Base-by-base conservation (phyloP, 2,888 invertebrate species). In the Cantharis rufa region DNA sequence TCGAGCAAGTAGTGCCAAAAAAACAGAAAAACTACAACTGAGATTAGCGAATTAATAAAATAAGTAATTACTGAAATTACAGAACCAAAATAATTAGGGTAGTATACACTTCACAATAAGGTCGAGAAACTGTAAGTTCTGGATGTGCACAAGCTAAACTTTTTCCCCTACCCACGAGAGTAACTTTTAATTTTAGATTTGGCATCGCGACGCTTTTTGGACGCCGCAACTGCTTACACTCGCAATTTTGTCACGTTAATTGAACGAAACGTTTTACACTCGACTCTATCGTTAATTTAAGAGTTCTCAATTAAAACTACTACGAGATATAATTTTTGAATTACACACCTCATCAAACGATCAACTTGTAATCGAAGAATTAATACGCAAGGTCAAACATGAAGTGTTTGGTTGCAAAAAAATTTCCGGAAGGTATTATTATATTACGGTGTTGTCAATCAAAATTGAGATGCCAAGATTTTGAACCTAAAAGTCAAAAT, bases 151-250 rank as follows among this genome's bases (percentile, higher is more conserved):
- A 81, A 81, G 82, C 80, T 81, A 81, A 81, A 83, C 83, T 84
- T 83, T 66, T 66, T 79, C 82, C 82, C 82, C 82, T 80, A 81
- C 82, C 80, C 79, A 75, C 18, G 15, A 61, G 21, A 62, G 27
- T 24, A n/a, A 73, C 74, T 75, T 90, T 91, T 91, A 89, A 90
- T 90, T 91, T 91, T 91, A 91, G 91, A 90, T 89, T 91, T 91
- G 91, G 91, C 91, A 90, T 89, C 86, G 89, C 89, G 89, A 90
- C 91, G 91, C 90, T 79, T 75, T 77, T 70, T 62, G 69, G 48
- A 48, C 48, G 48, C 48, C 48, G 74, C 70, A 64, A 28, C 71
- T 66, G 66, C 61, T 61, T 69, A 72, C 71, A 71, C 74, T 68
- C 72, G 74, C 71, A 72, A 71, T 74, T 77, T 74, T 77, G 77